phyloP scores from a whole-genome alignment of 2,113 vertebrate genomes.

The Pollachius pollachius region DNA sequence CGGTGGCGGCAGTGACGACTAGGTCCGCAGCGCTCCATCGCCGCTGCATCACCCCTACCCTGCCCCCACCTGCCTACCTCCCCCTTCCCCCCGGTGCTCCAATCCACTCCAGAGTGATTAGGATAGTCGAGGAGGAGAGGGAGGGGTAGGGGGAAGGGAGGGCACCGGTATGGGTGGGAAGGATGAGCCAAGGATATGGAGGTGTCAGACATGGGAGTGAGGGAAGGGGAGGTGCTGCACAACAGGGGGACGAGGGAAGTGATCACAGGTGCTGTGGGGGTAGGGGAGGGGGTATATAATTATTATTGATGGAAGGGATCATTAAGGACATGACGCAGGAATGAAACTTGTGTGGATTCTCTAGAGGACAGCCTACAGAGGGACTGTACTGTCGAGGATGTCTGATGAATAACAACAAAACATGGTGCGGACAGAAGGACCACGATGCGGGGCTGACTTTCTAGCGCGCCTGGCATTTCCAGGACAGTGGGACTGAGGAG shows the following conservation, averaged over 20 bases:
- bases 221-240: constrained; percentile 37
- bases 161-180: neutral
- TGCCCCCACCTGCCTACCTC: neutral
- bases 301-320: neutral
- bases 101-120: neutral
- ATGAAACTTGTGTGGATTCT: neutral
- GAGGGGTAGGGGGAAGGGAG: neutral
- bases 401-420: neutral
- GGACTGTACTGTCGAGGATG: neutral
- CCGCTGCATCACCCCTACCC: neutral
- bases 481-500: too few species aligned
- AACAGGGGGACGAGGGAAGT: neutral
- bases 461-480: neutral
- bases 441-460: neutral
- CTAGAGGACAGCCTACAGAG: neutral
- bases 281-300: neutral
- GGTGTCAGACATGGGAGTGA: constrained; percentile 6
- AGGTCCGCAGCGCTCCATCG: neutral
- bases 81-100: neutral
- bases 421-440: neutral
- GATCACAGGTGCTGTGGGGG: neutral
- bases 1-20: constrained; percentile 87
- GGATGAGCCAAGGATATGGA: neutral
- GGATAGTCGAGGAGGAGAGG: constrained; percentile 1
- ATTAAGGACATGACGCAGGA: neutral